A percentile compares a stretch with the other conserved stretches of the same genome.
Evolutionary conservation across 2,888 invertebrate genomes (phyloP).

Genomic region (Zhuqinia jingwanae): DNA sequence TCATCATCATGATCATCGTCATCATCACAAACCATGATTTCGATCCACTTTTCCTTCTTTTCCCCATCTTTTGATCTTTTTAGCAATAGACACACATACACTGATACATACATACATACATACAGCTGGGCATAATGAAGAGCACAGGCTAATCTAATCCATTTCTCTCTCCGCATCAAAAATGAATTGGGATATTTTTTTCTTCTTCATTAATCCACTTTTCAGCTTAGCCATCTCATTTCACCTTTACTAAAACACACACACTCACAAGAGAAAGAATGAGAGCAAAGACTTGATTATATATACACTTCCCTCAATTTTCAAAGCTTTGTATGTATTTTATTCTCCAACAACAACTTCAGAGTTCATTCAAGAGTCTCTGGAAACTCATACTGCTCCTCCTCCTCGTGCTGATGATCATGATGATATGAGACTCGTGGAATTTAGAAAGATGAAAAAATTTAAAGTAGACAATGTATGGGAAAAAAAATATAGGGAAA

Average conservation of each 20-base stretch:
- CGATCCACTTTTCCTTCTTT: neutral
- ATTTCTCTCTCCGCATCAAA: neutral
- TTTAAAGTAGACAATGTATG: slow-evolving; percentile 33
- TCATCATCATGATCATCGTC: neutral
- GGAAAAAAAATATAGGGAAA: slow-evolving; percentile 26
- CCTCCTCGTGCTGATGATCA: neutral
- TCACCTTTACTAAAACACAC: no score
- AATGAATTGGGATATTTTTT: slow-evolving; percentile 22
- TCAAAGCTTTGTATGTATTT: neutral
- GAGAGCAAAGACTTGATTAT: neutral
- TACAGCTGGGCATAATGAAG: neutral
- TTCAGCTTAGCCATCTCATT: slow-evolving; percentile 1
- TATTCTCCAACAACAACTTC: neutral
- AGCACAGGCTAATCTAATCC: no score
- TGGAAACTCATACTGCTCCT: neutral
- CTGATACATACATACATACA: neutral
- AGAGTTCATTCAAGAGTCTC: no score
- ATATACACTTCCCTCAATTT: no score
- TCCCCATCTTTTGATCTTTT: no score
- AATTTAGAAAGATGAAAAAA: slow-evolving; percentile 20
- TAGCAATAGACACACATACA: neutral
- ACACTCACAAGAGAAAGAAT: slow-evolving; percentile 9
- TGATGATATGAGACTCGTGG: neutral
- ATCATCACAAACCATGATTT: neutral
- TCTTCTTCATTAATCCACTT: slow-evolving; percentile 57